Conservation (phyloP, 2,888 invertebrate genomes). For the Dysmachus trigonus region DNA sequence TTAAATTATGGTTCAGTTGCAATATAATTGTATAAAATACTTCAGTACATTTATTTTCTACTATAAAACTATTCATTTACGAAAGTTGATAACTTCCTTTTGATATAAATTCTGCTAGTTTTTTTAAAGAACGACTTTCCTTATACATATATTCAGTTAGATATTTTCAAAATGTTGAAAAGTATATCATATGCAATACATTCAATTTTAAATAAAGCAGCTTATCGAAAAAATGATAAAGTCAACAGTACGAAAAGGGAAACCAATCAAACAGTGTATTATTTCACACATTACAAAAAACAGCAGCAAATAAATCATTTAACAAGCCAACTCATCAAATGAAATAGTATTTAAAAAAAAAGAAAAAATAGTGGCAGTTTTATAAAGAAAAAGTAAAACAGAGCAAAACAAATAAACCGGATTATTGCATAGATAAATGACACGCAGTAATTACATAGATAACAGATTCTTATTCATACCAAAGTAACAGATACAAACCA, state of each 20-base stretch:
- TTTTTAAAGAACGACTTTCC: not conserved
- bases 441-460: conserved; percentile 46
- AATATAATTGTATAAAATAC: not conserved
- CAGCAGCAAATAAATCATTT: not conserved
- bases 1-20: not conserved
- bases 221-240: not conserved
- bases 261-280: conserved; percentile 12
- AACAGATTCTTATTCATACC: not conserved
- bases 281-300: not conserved
- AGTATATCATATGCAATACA: not conserved
- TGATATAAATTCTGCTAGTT: not conserved
- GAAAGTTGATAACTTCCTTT: not conserved
- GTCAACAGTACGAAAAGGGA: not conserved
- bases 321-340: not conserved
- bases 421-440: conserved; percentile 48
- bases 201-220: not conserved
- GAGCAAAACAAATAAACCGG: not conserved
- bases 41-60: no score
- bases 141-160: not conserved
- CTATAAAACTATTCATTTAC: not conserved
- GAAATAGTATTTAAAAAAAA: not conserved
- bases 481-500: not conserved
- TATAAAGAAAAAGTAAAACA: not conserved
- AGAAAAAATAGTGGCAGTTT: not conserved
- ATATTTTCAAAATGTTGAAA: not conserved